Evolutionary conservation across 2,888 invertebrate species (phyloP).

Genomic region (Sepiola atlantica): DNA sequence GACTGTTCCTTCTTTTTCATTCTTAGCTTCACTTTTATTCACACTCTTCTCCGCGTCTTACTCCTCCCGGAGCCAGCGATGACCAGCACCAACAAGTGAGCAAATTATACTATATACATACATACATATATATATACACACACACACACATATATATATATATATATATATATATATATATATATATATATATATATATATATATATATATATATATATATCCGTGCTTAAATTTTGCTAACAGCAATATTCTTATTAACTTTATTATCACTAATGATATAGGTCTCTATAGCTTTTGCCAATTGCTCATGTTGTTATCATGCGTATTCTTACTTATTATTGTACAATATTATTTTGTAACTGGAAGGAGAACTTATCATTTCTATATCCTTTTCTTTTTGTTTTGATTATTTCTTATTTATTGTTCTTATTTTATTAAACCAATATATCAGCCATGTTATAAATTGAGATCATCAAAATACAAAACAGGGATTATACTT

Average conservation of each 20-base stretch:
- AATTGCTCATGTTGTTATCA: background rate
- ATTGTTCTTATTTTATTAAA: background rate
- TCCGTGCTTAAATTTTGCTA: background rate
- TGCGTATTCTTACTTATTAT: background rate
- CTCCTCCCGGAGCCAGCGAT: slow-evolving; percentile 2
- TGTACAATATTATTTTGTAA: background rate
- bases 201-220: too few species aligned
- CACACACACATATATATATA: too few species aligned
- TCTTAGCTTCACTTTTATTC: slow-evolving; percentile 32
- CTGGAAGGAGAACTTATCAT: background rate
- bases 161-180: too few species aligned
- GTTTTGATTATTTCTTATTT: background rate
- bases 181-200: too few species aligned
- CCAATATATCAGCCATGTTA: background rate
- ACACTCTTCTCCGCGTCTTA: background rate
- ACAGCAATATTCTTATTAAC: background rate
- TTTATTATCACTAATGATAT: background rate
- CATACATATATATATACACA: background rate
- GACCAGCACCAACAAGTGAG: slow-evolving; percentile 15
- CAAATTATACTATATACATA: background rate
- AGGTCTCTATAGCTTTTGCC: background rate
- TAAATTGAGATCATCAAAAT: background rate
- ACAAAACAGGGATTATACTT: background rate
- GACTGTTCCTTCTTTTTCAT: slow-evolving; percentile 32
- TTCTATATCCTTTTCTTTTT: background rate